These are phyloP conservation scores for Cetoscarus ocellatus DNA, from an alignment of 2,797 vertebrate species.

Conservation along the genomic window DNA sequence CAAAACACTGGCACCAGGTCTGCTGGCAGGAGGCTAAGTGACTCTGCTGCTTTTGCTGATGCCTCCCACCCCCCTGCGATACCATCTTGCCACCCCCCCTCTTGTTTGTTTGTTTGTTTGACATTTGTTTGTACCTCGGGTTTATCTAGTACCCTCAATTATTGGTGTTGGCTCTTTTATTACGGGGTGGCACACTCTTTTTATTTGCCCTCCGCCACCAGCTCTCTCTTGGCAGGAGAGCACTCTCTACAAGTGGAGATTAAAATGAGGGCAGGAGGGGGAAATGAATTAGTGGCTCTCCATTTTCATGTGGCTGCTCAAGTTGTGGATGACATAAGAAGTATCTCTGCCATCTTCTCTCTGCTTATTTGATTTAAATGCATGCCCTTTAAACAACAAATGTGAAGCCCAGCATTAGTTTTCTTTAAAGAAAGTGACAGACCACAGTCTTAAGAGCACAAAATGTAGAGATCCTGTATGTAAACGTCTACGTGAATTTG, in stretches of 20 bases:
- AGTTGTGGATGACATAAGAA: slow-evolving; percentile 49
- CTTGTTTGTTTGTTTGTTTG: slow-evolving; percentile 79
- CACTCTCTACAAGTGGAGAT: slow-evolving; percentile 65
- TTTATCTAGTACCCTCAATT: slow-evolving; percentile 74
- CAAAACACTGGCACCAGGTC: slow-evolving; percentile 87
- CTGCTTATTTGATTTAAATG: slow-evolving; percentile 23
- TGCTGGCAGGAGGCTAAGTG: slow-evolving; percentile 89
- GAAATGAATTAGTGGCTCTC: slow-evolving; percentile 58
- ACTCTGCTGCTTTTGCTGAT: slow-evolving; percentile 80
- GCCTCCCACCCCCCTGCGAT: slow-evolving; percentile 56
- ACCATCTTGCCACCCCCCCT: slow-evolving; percentile 47
- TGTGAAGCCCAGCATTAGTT: not conserved
- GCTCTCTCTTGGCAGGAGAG: slow-evolving; percentile 70
- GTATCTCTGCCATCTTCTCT: slow-evolving; percentile 44
- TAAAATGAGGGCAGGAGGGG: slow-evolving; percentile 56
- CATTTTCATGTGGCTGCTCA: slow-evolving; percentile 50
- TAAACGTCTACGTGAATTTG: too few relatives aligned
- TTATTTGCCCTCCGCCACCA: slow-evolving; percentile 59
- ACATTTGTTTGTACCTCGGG: slow-evolving; percentile 79
- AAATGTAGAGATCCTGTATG: too few relatives aligned
- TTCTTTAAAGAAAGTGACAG: not conserved
- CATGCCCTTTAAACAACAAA: not conserved
- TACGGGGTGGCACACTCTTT: slow-evolving; percentile 49
- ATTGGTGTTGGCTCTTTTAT: slow-evolving; percentile 69
- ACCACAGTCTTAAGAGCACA: not conserved